Conservation (phyloP, 2,888 invertebrate genomes). For the Phyto melanocephala region DNA sequence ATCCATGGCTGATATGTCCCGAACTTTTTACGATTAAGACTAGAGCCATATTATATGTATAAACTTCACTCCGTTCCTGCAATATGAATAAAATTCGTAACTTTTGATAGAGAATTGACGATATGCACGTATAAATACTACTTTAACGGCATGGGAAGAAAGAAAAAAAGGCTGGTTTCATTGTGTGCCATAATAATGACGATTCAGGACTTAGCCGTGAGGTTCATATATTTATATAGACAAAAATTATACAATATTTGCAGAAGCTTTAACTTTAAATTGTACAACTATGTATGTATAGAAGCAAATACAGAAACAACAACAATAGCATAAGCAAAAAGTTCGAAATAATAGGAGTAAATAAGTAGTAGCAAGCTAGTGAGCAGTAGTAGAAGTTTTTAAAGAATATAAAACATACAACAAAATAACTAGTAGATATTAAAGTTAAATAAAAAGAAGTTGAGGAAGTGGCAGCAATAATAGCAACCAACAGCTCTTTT, state of each 20-base stretch:
- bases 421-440: constrained; percentile 52
- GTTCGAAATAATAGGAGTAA: constrained; percentile 11
- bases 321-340: background rate
- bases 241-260: constrained; percentile 31
- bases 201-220: constrained; percentile 45
- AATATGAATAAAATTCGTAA: too few species aligned
- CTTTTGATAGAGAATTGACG: too few species aligned
- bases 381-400: background rate
- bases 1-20: too few species aligned
- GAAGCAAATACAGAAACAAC: constrained; percentile 9
- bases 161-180: constrained; percentile 25
- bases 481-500: constrained; percentile 9
- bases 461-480: constrained; percentile 52
- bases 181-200: constrained; percentile 26
- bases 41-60: too few species aligned
- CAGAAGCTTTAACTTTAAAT: constrained; percentile 57
- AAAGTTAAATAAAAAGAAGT: constrained; percentile 41
- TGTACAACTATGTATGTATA: constrained; percentile 33
- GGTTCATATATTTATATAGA: background rate
- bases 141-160: constrained; percentile 41
- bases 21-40: too few species aligned
- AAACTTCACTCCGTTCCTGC: too few species aligned
- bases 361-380: background rate
- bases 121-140: background rate
- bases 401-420: constrained; percentile 9